Conservation (phyloP, 1,140 invertebrate genomes). For the Drosophila lacteicornis region DNA sequence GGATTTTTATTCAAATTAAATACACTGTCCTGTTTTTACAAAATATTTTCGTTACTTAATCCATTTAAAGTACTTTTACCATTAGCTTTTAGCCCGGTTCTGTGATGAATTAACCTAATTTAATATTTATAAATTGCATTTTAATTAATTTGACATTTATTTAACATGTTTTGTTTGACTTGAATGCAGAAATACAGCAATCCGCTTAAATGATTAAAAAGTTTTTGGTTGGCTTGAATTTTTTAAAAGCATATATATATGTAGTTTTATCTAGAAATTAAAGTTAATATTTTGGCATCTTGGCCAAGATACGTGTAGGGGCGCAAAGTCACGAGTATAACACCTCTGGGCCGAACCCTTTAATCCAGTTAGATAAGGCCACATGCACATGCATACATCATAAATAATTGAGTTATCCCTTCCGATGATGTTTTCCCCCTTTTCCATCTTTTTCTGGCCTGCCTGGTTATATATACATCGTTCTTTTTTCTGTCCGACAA, state of each 20-base stretch:
- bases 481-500: slow-evolving; percentile 28
- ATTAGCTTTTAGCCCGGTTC: background rate
- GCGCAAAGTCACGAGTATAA: slow-evolving; percentile 17
- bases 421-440: slow-evolving; percentile 12
- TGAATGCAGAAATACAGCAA: background rate
- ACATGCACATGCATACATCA: slow-evolving; percentile 41
- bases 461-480: background rate
- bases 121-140: background rate
- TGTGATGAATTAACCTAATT: background rate
- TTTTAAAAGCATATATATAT: background rate
- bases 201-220: background rate
- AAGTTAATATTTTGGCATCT: background rate
- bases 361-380: slow-evolving; percentile 20
- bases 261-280: too few relatives aligned
- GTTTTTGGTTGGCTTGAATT: too few relatives aligned
- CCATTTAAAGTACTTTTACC: background rate
- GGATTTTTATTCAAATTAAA: too few relatives aligned
- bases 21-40: too few relatives aligned
- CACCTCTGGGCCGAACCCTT: slow-evolving; percentile 27
- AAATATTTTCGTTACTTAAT: background rate
- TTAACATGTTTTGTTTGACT: background rate
- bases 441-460: background rate
- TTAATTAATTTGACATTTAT: background rate
- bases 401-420: slow-evolving; percentile 46
- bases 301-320: background rate